These are phyloP conservation scores for Limosa lapponica DNA, from an alignment of 2,797 vertebrate species.

Conservation along the genomic window DNA sequence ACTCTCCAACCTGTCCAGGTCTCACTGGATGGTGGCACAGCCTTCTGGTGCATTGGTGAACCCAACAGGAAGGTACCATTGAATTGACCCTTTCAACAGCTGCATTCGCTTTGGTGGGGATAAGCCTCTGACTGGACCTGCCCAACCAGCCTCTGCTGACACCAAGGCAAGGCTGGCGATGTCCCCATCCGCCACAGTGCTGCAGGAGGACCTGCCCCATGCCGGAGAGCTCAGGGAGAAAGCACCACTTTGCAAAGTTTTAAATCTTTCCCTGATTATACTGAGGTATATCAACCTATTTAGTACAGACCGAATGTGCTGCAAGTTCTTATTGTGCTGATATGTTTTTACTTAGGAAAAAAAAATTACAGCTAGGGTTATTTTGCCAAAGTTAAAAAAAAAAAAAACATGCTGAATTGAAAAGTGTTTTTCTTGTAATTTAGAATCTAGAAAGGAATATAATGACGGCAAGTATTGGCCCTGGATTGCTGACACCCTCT, in stretches of 20 bases:
- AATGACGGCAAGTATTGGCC: not conserved
- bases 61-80: accelerated
- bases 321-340: not conserved
- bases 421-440: not conserved
- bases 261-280: not conserved
- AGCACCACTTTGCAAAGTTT: accelerated
- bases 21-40: not conserved
- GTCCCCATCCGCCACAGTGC: accelerated
- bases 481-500: not conserved
- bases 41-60: not conserved
- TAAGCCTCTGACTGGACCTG: accelerated
- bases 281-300: accelerated
- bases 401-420: not conserved
- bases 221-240: not conserved
- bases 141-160: too few relatives aligned
- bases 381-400: not conserved
- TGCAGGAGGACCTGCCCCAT: not conserved
- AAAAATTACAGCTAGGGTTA: not conserved
- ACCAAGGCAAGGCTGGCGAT: not conserved
- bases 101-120: not conserved
- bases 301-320: not conserved
- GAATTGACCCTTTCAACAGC: not conserved
- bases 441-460: not conserved
- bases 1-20: not conserved
- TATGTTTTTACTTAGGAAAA: not conserved